Percentiles rank a stretch among this genome's conserved stretches.
phyloP scores from a whole-genome alignment of 2,888 invertebrate genomes.

The Rotaria magnacalcarata region DNA sequence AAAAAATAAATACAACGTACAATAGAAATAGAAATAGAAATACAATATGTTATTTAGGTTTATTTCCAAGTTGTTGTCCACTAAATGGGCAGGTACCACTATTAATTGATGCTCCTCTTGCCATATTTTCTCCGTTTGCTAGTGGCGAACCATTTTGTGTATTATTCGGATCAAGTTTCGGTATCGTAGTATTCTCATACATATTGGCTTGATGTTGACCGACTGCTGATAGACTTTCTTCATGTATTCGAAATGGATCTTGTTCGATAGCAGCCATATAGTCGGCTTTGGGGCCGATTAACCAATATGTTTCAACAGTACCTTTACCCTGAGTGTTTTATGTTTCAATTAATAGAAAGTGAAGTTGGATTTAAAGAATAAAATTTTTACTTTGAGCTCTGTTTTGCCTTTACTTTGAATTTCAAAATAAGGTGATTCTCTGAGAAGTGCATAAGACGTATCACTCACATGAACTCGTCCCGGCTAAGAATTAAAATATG shows the following conservation, averaged over 20 bases:
- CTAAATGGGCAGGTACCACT: not conserved
- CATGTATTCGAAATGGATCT: not conserved
- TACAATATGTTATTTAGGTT: not conserved
- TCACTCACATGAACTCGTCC: constrained; percentile 42
- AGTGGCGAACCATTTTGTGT: not conserved
- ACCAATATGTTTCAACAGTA: constrained; percentile 44
- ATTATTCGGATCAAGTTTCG: no score
- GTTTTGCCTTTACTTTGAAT: constrained; percentile 38
- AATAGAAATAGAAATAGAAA: not conserved
- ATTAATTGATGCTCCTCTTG: not conserved
- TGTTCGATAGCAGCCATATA: not conserved
- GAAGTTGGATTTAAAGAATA: not conserved
- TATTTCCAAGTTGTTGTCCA: not conserved
- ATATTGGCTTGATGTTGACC: not conserved
- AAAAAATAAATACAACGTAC: not conserved
- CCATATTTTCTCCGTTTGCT: not conserved
- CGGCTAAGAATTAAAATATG: constrained; percentile 8
- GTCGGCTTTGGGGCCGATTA: constrained; percentile 21
- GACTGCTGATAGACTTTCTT: not conserved
- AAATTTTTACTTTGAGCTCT: constrained; percentile 39
- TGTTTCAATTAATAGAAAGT: not conserved
- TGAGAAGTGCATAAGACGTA: constrained; percentile 28
- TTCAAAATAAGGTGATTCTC: constrained; percentile 37
- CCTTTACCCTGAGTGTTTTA: constrained; percentile 41
- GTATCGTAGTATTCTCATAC: no score